These are phyloP conservation scores for Candoia aspera DNA, from an alignment of 2,113 vertebrate species.

Conservation along the genomic window DNA sequence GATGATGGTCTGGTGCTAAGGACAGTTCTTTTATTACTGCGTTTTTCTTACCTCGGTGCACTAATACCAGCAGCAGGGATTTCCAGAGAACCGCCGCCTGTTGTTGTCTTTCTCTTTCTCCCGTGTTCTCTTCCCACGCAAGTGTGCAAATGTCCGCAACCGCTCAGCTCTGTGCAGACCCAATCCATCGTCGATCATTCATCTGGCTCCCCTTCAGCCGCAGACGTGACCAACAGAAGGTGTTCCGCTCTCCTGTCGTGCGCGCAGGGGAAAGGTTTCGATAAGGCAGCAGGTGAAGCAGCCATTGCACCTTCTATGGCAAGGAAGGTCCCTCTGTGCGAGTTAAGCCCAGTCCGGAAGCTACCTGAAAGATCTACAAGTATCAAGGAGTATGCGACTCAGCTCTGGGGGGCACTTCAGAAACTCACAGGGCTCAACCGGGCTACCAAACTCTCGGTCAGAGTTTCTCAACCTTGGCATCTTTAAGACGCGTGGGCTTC, in stretches of 20 bases:
- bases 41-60: too few relatives aligned
- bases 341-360: not conserved
- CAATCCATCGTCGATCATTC: not conserved
- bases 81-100: too few relatives aligned
- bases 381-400: not conserved
- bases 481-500: too few relatives aligned
- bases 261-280: not conserved
- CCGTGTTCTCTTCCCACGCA: not conserved
- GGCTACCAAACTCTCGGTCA: too few relatives aligned
- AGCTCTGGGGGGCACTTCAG: not conserved
- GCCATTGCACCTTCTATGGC: not conserved
- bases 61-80: too few relatives aligned
- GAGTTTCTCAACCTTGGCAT: too few relatives aligned
- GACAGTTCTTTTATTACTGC: not conserved
- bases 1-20: not conserved
- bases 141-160: not conserved
- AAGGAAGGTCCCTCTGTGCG: not conserved
- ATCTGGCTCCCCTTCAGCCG: not conserved
- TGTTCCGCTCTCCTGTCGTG: not conserved
- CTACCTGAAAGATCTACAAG: not conserved
- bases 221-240: not conserved
- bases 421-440: not conserved
- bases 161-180: not conserved
- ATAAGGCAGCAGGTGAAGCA: not conserved
- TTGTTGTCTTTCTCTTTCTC: not conserved